Base-by-base conservation (phyloP, 92 coral and sea anemone genomes). In the Umimayanthus chanpuru region DNA sequence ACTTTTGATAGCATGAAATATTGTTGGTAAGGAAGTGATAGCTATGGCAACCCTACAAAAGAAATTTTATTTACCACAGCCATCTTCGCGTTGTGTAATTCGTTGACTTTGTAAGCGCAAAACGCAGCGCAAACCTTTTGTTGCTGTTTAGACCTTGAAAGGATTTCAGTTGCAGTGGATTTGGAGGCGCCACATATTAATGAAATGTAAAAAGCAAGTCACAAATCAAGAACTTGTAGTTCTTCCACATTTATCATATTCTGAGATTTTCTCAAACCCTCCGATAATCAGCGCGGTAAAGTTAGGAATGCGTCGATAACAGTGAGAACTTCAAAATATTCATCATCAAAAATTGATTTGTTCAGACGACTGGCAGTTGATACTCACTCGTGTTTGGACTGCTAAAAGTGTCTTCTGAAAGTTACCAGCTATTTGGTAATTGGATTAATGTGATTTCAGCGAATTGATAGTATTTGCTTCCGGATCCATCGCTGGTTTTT, bases 1-100 rank as follows among this genome's bases (percentile, higher is more conserved):
- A 14, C 49, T 76, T 77, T 76, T 76, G 25, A 41, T 39, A 76
- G 32, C 32, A 9, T 77, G 80, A 40, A 76, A 61, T 77, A 43
- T 73, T 44, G 25, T 44, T n/a, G 32, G 64, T 47, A 47, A 47
- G 68, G 49, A 44, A 77, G 81, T 21, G 39, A n/a, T 77, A 44
- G 28, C 25, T 77, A 18, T 44, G 50, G 64, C 43, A 77, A 23
- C 30, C 38, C 64, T 47, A 23, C 61, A 77, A 25, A 5, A 61
- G 68, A 61, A 61, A 9, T 23, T 23, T 2, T 1, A 20, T 61
- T 61, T 61, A 0, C 9, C 18, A 20, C 26, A 61, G 26, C 4
- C 18, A 4, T 61, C 21, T 53, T 53, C 11, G 58, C 1, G 68
- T 61, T 5, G 68, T 23, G n/a, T 18, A 61, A 2, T 21, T 61